These are phyloP conservation scores for Tamandua tetradactyla DNA, from an alignment of 2,797 vertebrate genomes.

Conservation along the genomic window DNA sequence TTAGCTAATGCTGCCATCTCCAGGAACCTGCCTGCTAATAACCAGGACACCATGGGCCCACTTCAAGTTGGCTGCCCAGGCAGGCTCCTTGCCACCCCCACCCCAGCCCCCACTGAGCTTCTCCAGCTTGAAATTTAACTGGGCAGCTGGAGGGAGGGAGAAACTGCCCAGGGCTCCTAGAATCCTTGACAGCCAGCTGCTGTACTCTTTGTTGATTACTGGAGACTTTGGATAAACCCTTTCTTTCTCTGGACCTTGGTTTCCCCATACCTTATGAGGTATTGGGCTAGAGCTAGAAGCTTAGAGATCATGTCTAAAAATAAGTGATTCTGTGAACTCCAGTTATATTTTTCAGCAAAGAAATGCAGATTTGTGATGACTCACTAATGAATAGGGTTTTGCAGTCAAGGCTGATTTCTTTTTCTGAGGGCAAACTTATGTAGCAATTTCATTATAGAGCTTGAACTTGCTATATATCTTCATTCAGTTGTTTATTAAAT, in stretches of 20 bases:
- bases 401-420: not conserved
- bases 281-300: not conserved
- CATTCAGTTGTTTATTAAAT: conserved; percentile 34
- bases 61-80: not conserved
- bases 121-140: not conserved
- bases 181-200: not conserved
- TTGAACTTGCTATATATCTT: conserved; percentile 28
- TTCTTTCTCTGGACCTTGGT: not conserved
- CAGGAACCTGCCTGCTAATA: conserved; percentile 59
- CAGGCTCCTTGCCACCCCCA: not conserved
- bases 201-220: not conserved
- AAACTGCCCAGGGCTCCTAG: not conserved
- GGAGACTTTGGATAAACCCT: not conserved
- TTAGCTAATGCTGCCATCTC: conserved; percentile 61
- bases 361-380: conserved; percentile 26
- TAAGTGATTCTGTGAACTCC: not conserved
- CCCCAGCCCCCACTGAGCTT: not conserved
- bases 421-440: not conserved
- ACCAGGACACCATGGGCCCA: not conserved
- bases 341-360: not conserved
- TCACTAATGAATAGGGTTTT: not conserved
- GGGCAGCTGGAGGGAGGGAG: not conserved
- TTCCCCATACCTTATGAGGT: not conserved
- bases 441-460: conserved; percentile 11
- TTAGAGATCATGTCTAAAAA: not conserved